Base-by-base conservation (phyloP, 2,888 invertebrate genomes). In the Parascotia fuliginaria region DNA sequence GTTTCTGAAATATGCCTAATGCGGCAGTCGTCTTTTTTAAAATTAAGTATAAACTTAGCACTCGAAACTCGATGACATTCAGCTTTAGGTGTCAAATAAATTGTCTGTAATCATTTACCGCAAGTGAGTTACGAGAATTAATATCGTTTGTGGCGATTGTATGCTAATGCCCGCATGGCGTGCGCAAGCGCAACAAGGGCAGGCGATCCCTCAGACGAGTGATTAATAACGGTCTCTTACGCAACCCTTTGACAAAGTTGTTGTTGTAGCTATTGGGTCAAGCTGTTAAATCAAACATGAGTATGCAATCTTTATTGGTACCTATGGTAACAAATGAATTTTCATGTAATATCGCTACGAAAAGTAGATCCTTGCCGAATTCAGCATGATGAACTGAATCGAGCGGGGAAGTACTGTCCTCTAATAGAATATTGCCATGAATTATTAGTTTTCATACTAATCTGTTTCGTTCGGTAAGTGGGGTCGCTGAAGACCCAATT, bases 131-230 rank as follows among this genome's bases (percentile, higher is more conserved):
- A 79, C 61, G 55, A 59, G 73, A 78, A 77, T 80, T 75, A 78
- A 77, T 79, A 71, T 72, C 55, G 52, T 65, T 70, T 27, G 58
- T 65, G 36, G 47, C 53, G 73, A 84, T 85, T 85, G 81, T 81
- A 87, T 84, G 85, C 70, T 77, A 88, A 88, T 85, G 74, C 87
- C 88, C 87, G 86, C 85, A 89, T 88, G 66, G 66, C 70, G 72
- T 75, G 78, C 76, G 75, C 69, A 13, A 34, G 72, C 76, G 73
- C 72, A 64, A 46, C 45, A 50, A 55, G 56, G 57, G 55, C 70
- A 62, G 42, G 49, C 60, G 66, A 54, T 57, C 62, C 70, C 66
- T 59, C 63, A 69, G 58, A 58, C 46, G 49, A 50, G 55, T 55
- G 60, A 70, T 70, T 65, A 54, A 59, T 54, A 36, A 47, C 40